Conservation (phyloP, 2,113 vertebrate species). For the Chlorodrepanis virens region DNA sequence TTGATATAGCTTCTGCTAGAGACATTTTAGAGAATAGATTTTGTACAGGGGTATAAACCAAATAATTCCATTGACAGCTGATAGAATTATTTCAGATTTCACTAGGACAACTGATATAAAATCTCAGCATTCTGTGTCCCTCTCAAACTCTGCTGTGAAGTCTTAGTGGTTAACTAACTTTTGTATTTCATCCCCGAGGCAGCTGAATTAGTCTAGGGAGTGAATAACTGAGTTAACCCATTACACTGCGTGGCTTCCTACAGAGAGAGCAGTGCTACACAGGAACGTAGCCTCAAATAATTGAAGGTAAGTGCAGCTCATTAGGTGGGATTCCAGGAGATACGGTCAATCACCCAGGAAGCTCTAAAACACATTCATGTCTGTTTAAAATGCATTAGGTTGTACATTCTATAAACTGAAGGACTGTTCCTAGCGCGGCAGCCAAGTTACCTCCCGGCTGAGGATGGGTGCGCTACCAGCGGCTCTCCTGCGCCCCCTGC, state of each 20-base stretch:
- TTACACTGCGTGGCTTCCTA: background rate
- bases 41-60: background rate
- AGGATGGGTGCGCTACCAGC: background rate
- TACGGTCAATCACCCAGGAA: background rate
- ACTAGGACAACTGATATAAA: background rate
- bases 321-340: background rate
- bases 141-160: background rate
- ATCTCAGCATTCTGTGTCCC: background rate
- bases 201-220: background rate
- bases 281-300: background rate
- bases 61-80: background rate
- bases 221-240: background rate
- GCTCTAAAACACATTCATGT: background rate
- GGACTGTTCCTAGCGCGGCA: background rate
- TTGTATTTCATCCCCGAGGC: background rate
- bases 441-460: background rate
- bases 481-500: slow-evolving; percentile 54
- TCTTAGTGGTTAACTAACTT: background rate
- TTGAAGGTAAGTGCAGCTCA: background rate
- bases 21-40: background rate
- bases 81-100: background rate
- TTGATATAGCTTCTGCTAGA: background rate
- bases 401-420: background rate
- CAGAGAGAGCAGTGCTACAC: background rate
- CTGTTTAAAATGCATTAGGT: background rate